Evolutionary conservation across 2,797 vertebrate species (phyloP).

Genomic region (Nyctibius grandis): DNA sequence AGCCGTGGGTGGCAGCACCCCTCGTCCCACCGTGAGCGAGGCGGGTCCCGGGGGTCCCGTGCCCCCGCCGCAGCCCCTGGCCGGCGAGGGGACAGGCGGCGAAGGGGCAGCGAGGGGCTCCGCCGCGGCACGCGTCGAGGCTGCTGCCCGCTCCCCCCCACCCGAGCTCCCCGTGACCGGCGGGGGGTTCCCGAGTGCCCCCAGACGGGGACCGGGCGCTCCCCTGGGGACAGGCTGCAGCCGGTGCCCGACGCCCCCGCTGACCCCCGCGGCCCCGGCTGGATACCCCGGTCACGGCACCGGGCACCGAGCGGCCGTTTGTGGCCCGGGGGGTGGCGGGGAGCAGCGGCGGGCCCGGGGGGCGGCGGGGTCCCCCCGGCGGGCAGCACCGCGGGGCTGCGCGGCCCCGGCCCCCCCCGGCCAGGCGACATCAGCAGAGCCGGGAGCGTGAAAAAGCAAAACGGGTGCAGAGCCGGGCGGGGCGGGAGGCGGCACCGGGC

Average conservation of each 20-base stretch:
- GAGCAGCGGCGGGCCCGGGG: background rate
- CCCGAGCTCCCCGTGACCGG: background rate
- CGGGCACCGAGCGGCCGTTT: background rate
- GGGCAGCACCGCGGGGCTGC: background rate
- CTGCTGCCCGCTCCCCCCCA: background rate
- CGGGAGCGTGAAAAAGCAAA: background rate
- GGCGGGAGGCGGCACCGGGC: background rate
- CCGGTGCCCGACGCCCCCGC: background rate
- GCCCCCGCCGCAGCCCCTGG: background rate
- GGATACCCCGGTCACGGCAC: background rate
- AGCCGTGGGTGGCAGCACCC: background rate
- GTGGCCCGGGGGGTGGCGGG: too few species aligned
- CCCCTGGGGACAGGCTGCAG: background rate
- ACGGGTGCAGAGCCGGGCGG: background rate
- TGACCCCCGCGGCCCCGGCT: background rate
- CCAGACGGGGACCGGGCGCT: too few species aligned
- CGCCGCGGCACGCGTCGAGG: background rate
- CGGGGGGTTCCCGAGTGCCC: background rate
- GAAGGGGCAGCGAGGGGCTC: background rate
- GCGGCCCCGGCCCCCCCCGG: background rate
- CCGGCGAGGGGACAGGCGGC: background rate
- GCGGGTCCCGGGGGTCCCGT: too few species aligned
- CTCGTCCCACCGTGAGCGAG: rapidly evolving
- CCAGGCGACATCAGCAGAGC: background rate
- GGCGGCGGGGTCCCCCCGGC: background rate